A percentile compares a stretch with the other conserved stretches of the same genome.
Conservation (phyloP, 1,140 invertebrate genomes). For the Ooceraea biroi region DNA sequence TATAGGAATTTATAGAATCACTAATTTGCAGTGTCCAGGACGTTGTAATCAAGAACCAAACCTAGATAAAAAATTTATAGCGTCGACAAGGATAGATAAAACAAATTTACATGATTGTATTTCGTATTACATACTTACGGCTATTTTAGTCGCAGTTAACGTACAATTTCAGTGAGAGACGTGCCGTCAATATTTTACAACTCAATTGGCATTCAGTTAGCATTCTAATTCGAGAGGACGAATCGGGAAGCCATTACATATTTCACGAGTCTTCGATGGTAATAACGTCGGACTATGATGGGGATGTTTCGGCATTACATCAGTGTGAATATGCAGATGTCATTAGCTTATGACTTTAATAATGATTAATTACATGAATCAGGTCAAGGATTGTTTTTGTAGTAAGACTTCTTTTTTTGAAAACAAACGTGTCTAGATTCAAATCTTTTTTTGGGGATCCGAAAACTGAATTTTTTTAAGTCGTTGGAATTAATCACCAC, state of each 20-base stretch:
- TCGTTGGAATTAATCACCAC: neutral
- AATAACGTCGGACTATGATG: neutral
- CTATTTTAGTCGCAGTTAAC: conserved; percentile 21
- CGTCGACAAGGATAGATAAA: too few relatives aligned
- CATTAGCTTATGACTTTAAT: too few relatives aligned
- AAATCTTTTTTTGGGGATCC: neutral
- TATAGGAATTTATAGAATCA: too few relatives aligned
- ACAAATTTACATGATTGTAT: too few relatives aligned
- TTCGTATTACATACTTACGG: too few relatives aligned
- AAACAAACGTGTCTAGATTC: neutral
- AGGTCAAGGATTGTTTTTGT: neutral
- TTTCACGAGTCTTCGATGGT: neutral
- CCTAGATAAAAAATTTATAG: too few relatives aligned
- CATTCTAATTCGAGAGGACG: neutral
- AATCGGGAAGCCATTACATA: neutral
- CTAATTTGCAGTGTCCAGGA: too few relatives aligned
- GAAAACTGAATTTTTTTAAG: neutral
- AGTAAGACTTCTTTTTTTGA: neutral
- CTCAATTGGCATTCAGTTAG: neutral
- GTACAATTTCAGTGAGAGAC: neutral
- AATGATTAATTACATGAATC: neutral
- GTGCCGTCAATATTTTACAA: conserved; percentile 15
- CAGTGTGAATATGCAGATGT: neutral
- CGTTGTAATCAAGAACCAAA: too few relatives aligned
- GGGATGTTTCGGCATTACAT: neutral